phyloP scores from a whole-genome alignment of 1,140 invertebrate genomes.

The Drosophila dunni region DNA sequence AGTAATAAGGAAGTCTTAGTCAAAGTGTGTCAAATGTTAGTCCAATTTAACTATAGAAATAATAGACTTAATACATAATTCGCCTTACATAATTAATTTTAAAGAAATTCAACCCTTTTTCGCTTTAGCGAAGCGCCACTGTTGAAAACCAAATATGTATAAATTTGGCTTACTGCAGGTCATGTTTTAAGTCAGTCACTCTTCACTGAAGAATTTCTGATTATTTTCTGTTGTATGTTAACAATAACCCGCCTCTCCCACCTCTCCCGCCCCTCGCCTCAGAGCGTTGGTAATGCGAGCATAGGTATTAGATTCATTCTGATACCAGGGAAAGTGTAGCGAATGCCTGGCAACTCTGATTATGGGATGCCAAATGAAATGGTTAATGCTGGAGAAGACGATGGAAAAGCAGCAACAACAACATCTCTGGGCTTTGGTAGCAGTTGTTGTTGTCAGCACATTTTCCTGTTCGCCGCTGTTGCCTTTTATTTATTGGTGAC shows the following conservation, averaged over 20 bases:
- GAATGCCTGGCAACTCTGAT: conserved; percentile 33
- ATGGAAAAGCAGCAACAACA: not conserved
- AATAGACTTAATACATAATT: no score
- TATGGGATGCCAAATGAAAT: conserved; percentile 60
- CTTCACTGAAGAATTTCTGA: conserved; percentile 9
- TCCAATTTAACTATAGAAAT: no score
- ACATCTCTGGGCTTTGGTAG: conserved; percentile 43
- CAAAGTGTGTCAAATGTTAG: no score
- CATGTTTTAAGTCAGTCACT: conserved; percentile 23
- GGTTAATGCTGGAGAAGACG: conserved; percentile 57
- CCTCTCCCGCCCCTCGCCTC: not conserved
- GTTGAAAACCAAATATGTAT: not conserved
- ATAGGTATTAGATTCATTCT: conserved; percentile 27
- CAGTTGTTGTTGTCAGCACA: conserved; percentile 78
- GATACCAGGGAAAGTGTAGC: conserved; percentile 37
- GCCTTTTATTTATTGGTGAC: conserved; percentile 71
- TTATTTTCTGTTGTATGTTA: conserved; percentile 33
- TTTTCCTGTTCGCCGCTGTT: conserved; percentile 55
- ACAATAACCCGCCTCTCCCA: not conserved
- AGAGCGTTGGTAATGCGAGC: conserved; percentile 11
- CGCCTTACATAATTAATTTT: no score
- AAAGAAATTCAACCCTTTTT: not conserved
- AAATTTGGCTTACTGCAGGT: conserved; percentile 20
- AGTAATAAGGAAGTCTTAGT: no score
- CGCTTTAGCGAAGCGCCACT: not conserved